Conservation (phyloP, 2,888 invertebrate species). For the Pollenia labialis region DNA sequence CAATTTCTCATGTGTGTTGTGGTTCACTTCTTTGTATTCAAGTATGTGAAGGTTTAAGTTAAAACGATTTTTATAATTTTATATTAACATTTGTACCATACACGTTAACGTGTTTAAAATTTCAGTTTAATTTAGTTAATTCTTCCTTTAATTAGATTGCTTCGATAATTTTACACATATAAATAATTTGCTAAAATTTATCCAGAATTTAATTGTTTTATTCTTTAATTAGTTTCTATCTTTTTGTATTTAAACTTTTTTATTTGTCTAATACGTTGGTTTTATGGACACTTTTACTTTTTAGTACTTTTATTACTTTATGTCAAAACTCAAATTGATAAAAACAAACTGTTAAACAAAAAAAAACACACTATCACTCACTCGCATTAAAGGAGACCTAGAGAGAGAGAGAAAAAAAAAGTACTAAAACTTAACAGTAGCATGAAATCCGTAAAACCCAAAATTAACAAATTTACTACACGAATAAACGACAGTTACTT, state of each 20-base stretch:
- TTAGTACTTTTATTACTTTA: too few relatives aligned
- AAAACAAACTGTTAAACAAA: background rate
- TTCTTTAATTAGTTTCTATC: too few relatives aligned
- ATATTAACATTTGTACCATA: background rate
- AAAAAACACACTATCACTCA: background rate
- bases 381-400: background rate
- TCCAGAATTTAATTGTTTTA: too few relatives aligned
- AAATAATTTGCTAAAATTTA: too few relatives aligned
- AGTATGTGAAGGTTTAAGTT: background rate
- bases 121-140: too few relatives aligned
- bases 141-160: too few relatives aligned
- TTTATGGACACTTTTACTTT: too few relatives aligned
- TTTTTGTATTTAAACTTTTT: too few relatives aligned
- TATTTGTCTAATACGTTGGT: too few relatives aligned
- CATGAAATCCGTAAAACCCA: background rate
- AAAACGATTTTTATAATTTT: background rate
- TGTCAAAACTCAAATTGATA: too few relatives aligned
- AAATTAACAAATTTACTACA: constrained; percentile 6
- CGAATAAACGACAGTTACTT: constrained; percentile 15
- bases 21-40: background rate
- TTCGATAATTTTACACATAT: too few relatives aligned
- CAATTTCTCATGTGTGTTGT: background rate
- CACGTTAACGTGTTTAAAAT: background rate
- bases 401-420: constrained; percentile 22
- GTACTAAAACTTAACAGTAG: constrained; percentile 3